Percentiles rank a stretch among this genome's conserved stretches.
These are phyloP conservation scores for Drosophila rhopaloa DNA, from an alignment of 1,140 invertebrate species.

Conservation along the genomic window DNA sequence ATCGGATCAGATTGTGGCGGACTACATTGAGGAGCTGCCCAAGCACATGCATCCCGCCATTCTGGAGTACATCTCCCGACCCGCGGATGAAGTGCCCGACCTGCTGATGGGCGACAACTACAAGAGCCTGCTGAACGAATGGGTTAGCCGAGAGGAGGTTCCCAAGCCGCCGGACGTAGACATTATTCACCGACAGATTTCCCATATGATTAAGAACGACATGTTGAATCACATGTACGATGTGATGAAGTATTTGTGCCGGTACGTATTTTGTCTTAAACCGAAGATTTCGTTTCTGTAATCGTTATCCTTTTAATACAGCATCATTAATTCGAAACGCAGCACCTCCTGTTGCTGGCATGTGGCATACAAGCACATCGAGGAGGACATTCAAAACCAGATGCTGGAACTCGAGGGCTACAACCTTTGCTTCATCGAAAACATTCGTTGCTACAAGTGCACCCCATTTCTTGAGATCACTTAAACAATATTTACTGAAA, in stretches of 20 bases:
- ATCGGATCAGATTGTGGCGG: conserved; percentile 46
- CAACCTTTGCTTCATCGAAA: conserved; percentile 37
- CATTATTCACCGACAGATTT: conserved; percentile 41
- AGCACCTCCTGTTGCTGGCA: conserved; percentile 49
- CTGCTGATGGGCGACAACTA: conserved; percentile 18
- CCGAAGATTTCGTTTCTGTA: not conserved
- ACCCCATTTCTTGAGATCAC: not conserved
- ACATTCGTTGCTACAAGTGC: conserved; percentile 50
- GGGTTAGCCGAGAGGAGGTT: conserved; percentile 48
- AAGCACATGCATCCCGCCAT: conserved; percentile 29
- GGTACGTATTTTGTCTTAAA: conserved; percentile 14
- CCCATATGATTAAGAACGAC: conserved; percentile 22
- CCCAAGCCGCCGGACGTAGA: conserved; percentile 50
- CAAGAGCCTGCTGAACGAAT: conserved; percentile 32
- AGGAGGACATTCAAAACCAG: conserved; percentile 38
- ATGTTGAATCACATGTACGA: conserved; percentile 42
- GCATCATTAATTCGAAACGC: conserved; percentile 59
- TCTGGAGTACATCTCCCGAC: conserved; percentile 21
- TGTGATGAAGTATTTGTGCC: conserved; percentile 66
- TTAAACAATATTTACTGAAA: not conserved
- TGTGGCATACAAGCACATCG: conserved; percentile 57
- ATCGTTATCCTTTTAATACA: not conserved
- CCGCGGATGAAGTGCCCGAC: not conserved
- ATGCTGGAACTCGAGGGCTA: conserved; percentile 29
- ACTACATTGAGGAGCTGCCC: conserved; percentile 38